Conservation (phyloP, 2,888 invertebrate genomes). For the Diplolepis rosae region DNA sequence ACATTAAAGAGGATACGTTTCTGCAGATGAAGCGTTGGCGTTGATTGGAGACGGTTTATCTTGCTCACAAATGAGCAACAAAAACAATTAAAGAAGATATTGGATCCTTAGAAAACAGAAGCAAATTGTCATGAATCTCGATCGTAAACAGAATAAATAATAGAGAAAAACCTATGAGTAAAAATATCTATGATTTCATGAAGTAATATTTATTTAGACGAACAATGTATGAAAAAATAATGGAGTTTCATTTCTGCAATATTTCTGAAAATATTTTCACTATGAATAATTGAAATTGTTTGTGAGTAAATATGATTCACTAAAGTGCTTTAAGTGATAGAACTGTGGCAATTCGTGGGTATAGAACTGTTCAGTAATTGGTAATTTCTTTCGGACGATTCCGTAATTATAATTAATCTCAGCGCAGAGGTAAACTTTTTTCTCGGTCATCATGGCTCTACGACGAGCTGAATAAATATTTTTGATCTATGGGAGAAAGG, state of each 20-base stretch:
- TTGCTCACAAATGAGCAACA: neutral
- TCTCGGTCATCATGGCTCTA: neutral
- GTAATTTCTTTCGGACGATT: neutral
- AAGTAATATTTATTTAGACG: too few species aligned
- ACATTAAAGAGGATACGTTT: neutral
- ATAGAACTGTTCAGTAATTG: neutral
- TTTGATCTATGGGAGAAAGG: neutral
- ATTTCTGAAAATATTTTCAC: too few species aligned
- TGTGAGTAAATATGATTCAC: neutral
- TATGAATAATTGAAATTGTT: neutral
- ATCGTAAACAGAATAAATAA: neutral
- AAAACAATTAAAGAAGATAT: neutral
- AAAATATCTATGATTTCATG: neutral
- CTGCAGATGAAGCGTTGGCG: neutral
- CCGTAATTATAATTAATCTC: neutral
- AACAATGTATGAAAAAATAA: too few species aligned
- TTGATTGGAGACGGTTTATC: neutral
- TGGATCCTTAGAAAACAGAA: too few species aligned
- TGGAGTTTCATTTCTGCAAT: too few species aligned
- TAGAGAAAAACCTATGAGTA: neutral
- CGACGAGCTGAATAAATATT: neutral
- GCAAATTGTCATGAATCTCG: neutral
- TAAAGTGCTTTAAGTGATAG: neutral
- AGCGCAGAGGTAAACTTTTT: neutral
- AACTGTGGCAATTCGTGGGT: neutral